Evolutionary conservation across 2,888 invertebrate species (phyloP), one percentile per base, ranked within the genome.

Genomic region (Cephus pulcher): DNA sequence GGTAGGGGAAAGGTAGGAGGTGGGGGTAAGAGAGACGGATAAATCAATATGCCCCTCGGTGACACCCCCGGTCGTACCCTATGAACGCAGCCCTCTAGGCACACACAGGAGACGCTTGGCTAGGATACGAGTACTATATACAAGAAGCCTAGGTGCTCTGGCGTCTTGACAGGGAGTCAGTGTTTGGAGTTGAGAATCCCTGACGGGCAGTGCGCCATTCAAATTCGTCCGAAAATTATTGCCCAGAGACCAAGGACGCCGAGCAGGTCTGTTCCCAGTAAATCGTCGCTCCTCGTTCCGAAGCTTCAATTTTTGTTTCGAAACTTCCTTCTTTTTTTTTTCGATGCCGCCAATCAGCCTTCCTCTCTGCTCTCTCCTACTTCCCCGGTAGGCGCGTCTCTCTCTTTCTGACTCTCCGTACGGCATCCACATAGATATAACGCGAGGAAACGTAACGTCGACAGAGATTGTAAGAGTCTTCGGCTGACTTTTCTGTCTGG

Each of bases 171-270:
- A 56, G 56, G 23, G 56, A 56, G 23, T 23, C 23, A 56, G 56
- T 81, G 81, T 76, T 74, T 68, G 70, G 70, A 76, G 69, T 76
- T 78, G 78, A 78, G 78, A 78, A 76, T 69, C 78, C 30, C 75
- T 74, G 77, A 9, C 70, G 80, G 82, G 83, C 84, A 79, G 77
- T 81, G 84, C 83, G 85, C 84, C 87, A 86, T 89, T 87, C 86
- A 88, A 88, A 89, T 89, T 88, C 86, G 88, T 87, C 85, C 87
- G 88, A 87, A 89, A 89, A 87, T 85, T 86, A 87, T 87, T 85
- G 85, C 83, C 84, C 73, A 76, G 74, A 73, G 79, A 82, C 85
- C 87, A 87, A 87, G 88, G 87, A 86, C 87, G 86, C 82, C 85
- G 71, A 79, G 83, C 86, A 81, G 81, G 78, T 80, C 80, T 81